Evolutionary conservation across 2,113 vertebrate species (phyloP).

Genomic region (Pavo muticus): DNA sequence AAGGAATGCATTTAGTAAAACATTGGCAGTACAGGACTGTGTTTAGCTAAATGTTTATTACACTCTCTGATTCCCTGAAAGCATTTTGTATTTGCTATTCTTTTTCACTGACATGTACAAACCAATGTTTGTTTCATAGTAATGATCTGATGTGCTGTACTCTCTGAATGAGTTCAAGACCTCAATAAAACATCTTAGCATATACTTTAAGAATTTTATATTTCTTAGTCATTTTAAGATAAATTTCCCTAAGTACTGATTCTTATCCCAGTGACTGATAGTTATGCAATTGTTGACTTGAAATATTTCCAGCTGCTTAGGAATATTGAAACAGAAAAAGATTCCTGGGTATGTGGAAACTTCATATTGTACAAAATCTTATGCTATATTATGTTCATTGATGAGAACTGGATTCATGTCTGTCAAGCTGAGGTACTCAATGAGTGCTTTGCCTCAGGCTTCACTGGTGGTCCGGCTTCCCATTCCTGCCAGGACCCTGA

Average conservation of each 20-base stretch:
- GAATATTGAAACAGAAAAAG: background rate
- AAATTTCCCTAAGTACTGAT: background rate
- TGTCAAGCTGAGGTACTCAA: too few relatives aligned
- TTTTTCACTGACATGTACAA: background rate
- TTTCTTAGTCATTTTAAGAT: background rate
- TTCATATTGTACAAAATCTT: background rate
- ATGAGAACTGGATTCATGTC: background rate
- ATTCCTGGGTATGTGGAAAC: background rate
- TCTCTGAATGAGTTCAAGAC: background rate
- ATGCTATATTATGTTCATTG: background rate
- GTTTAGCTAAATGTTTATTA: background rate
- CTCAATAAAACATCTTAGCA: background rate
- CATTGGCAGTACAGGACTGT: background rate
- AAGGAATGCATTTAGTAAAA: background rate
- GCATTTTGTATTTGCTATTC: background rate
- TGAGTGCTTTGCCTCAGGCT: too few relatives aligned
- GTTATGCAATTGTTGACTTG: background rate
- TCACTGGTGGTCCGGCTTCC: too few relatives aligned
- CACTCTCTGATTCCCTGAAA: background rate
- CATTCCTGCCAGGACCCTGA: too few relatives aligned
- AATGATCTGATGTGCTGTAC: background rate
- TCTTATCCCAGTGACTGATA: background rate
- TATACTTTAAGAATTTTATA: background rate
- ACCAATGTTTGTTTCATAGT: background rate
- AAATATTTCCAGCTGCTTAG: background rate